Percentiles rank a stretch among this genome's conserved stretches.
Evolutionary conservation across 2,888 invertebrate species (phyloP).

Genomic region (Caenorhabditis sp.): DNA sequence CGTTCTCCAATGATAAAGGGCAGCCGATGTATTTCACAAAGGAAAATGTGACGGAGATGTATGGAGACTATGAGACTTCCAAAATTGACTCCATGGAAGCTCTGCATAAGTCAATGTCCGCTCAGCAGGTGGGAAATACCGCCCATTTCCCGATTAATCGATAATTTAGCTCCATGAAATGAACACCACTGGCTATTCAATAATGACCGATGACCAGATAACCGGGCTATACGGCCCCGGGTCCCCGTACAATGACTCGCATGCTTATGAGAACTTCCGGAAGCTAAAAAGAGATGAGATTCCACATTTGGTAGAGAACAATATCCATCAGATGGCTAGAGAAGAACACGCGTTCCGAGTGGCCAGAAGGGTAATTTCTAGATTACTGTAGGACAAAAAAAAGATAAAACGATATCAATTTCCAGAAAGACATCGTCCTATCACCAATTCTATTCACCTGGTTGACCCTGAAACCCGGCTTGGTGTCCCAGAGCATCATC

Average conservation of each 20-base stretch:
- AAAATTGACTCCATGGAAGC: conserved; percentile 67
- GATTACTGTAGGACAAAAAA: not conserved
- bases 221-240: conserved; percentile 69
- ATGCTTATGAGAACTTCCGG: conserved; percentile 58
- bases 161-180: conserved; percentile 64
- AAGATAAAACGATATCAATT: not conserved
- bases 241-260: conserved; percentile 71
- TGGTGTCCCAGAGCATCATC: conserved; percentile 70
- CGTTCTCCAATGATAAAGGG: conserved; percentile 58
- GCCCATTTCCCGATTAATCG: not conserved
- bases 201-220: conserved; percentile 66
- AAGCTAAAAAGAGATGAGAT: conserved; percentile 53
- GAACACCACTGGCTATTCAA: conserved; percentile 72
- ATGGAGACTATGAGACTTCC: conserved; percentile 59
- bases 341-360: conserved; percentile 61
- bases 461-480: conserved; percentile 37
- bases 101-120: conserved; percentile 63
- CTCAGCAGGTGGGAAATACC: conserved; percentile 41
- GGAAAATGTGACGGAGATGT: conserved; percentile 66
- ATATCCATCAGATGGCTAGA: conserved; percentile 62
- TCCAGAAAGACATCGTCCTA: conserved; percentile 68
- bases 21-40: conserved; percentile 64
- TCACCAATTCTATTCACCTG: conserved; percentile 52
- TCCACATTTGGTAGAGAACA: conserved; percentile 63
- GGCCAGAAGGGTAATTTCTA: conserved; percentile 36